Evolutionary conservation across 2,888 invertebrate species (phyloP).

Genomic region (Clivina fossor): DNA sequence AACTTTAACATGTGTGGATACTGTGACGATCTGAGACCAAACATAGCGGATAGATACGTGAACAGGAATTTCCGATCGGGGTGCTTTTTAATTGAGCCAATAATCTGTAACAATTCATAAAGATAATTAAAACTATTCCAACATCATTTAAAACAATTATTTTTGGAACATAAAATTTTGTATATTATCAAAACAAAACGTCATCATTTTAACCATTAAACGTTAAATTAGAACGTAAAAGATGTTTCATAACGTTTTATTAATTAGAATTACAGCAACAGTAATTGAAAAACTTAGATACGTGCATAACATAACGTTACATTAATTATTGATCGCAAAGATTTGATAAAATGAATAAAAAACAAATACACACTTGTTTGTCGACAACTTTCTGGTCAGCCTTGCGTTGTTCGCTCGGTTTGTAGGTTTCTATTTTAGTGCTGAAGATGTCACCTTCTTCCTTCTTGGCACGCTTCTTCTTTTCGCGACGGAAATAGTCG

Average conservation of each 20-base stretch:
- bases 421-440: slow-evolving; percentile 87
- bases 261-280: too few relatives aligned
- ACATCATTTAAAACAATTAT: too few relatives aligned
- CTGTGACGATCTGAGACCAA: slow-evolving; percentile 90
- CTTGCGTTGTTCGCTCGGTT: slow-evolving; percentile 87
- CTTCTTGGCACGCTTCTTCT: slow-evolving; percentile 80
- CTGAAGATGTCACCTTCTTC: slow-evolving; percentile 95
- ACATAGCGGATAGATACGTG: slow-evolving; percentile 90
- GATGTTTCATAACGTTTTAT: too few relatives aligned
- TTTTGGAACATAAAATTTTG: too few relatives aligned
- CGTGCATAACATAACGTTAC: too few relatives aligned
- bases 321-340: too few relatives aligned
- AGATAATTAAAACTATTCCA: too few relatives aligned
- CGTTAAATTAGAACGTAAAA: too few relatives aligned
- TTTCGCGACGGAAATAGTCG: slow-evolving; percentile 88
- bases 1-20: slow-evolving; percentile 96
- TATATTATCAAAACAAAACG: too few relatives aligned
- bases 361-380: slow-evolving; percentile 50
- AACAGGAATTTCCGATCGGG: slow-evolving; percentile 83
- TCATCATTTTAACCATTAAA: too few relatives aligned
- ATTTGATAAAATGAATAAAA: too few relatives aligned
- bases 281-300: too few relatives aligned
- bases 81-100: slow-evolving; percentile 82
- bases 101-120: slow-evolving; percentile 60
- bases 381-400: slow-evolving; percentile 88